Conservation (phyloP, 1,140 invertebrate genomes). For the Steinernema feltiae region DNA sequence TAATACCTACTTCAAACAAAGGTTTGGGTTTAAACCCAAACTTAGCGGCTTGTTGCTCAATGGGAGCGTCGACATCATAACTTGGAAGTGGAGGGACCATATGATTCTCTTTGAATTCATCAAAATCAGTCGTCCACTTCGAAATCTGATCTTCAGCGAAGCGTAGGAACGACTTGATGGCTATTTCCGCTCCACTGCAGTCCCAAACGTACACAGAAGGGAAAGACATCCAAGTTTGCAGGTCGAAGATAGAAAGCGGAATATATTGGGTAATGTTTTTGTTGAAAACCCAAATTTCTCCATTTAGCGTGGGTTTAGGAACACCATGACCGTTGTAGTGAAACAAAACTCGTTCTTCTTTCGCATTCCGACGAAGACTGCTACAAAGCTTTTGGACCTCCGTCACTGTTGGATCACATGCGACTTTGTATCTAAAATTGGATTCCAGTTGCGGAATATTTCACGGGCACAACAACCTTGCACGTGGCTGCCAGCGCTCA, state of each 20-base stretch:
- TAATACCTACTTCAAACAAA: background rate
- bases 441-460: too few species aligned
- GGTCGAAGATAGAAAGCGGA: conserved; percentile 91
- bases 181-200: conserved; percentile 94
- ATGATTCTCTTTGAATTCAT: conserved; percentile 1
- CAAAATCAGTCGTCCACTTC: background rate
- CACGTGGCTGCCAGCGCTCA: conserved; percentile 86
- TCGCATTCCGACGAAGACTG: conserved; percentile 89
- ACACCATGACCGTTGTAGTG: conserved; percentile 99
- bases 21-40: background rate
- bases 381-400: conserved; percentile 95
- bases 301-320: conserved; percentile 91
- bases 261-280: conserved; percentile 80
- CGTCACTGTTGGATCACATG: conserved; percentile 90
- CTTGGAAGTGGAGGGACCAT: background rate
- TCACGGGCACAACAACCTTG: conserved; percentile 60
- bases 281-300: conserved; percentile 99
- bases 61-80: background rate
- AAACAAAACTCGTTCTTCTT: conserved; percentile 95
- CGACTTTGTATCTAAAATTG: conserved; percentile 75
- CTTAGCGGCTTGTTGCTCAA: background rate
- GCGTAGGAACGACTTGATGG: conserved; percentile 49
- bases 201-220: conserved; percentile 99
- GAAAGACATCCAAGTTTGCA: conserved; percentile 97
- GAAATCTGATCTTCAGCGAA: conserved; percentile 47